phyloP scores from a whole-genome alignment of 2,113 vertebrate genomes.

The Peromyscus leucopus region DNA sequence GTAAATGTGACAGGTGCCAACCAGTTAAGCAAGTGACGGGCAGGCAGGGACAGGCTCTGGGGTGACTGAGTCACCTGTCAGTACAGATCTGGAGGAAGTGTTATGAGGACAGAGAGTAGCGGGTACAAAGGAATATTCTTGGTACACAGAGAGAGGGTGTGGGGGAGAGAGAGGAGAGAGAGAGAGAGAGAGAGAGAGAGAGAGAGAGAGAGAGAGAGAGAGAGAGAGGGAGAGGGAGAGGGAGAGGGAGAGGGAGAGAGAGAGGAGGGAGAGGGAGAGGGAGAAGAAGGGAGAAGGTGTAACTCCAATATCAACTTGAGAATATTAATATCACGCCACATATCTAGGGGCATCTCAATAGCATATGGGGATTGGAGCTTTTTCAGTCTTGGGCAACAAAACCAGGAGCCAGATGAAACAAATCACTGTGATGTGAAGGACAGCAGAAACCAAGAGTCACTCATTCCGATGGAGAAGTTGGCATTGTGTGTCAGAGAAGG shows the following conservation, averaged over 20 bases:
- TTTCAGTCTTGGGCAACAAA: not conserved
- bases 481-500: not conserved
- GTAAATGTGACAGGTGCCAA: not conserved
- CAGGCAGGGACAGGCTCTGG: not conserved
- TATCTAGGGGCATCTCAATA: not conserved
- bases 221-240: no score
- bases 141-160: no score
- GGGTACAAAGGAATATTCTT: not conserved
- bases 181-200: no score
- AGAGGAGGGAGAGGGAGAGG: no score
- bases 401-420: constrained; percentile 24
- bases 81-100: not conserved
- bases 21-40: not conserved
- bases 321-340: not conserved
- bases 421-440: constrained; percentile 1
- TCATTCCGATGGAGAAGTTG: not conserved
- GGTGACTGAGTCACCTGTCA: not conserved
- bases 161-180: no score
- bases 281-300: not conserved
- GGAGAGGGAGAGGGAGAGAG: no score
- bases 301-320: not conserved
- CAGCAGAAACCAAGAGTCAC: not conserved
- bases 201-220: no score
- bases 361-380: not conserved
- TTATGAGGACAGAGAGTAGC: not conserved